A percentile compares a stretch with the other conserved stretches of the same genome.
These are phyloP conservation scores for Euschistus heros DNA, from an alignment of 1,140 invertebrate species.

Conservation along the genomic window DNA sequence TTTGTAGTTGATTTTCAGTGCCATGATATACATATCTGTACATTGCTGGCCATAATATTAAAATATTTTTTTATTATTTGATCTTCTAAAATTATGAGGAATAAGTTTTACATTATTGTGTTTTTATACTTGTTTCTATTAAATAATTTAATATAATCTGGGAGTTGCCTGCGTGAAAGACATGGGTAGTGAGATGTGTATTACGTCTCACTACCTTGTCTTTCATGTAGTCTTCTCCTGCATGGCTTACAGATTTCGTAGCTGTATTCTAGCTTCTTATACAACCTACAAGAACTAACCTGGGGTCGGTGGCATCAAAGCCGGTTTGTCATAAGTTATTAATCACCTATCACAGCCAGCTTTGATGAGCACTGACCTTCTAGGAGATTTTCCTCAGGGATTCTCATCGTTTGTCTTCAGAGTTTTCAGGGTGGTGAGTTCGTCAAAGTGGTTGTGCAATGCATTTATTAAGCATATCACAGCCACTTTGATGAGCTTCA, in stretches of 20 bases:
- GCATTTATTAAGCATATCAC: constrained; percentile 40
- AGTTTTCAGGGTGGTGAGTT: constrained; percentile 20
- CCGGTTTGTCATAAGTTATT: constrained; percentile 60
- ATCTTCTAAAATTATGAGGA: too few species aligned
- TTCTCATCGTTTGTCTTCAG: constrained; percentile 27
- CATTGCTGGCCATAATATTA: too few species aligned
- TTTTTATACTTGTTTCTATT: too few species aligned
- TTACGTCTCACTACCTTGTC: constrained; percentile 85
- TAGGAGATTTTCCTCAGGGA: not conserved
- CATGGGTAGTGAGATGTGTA: constrained; percentile 89
- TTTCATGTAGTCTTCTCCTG: constrained; percentile 53
- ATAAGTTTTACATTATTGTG: too few species aligned
- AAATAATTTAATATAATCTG: not conserved
- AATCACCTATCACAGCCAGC: constrained; percentile 66
- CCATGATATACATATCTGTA: too few species aligned
- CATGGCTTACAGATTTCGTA: constrained; percentile 3
- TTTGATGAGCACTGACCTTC: constrained; percentile 62
- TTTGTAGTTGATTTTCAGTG: too few species aligned
- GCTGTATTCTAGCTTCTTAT: not conserved
- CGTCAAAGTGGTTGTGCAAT: constrained; percentile 42
- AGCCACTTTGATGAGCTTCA: constrained; percentile 47
- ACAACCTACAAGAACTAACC: constrained; percentile 22
- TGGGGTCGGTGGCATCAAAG: constrained; percentile 54
- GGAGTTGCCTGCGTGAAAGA: constrained; percentile 57
- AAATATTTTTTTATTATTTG: too few species aligned